A percentile compares a stretch with the other conserved stretches of the same genome.
Conservation (phyloP, 2,113 vertebrate species). For the Muscicapa adusta region DNA sequence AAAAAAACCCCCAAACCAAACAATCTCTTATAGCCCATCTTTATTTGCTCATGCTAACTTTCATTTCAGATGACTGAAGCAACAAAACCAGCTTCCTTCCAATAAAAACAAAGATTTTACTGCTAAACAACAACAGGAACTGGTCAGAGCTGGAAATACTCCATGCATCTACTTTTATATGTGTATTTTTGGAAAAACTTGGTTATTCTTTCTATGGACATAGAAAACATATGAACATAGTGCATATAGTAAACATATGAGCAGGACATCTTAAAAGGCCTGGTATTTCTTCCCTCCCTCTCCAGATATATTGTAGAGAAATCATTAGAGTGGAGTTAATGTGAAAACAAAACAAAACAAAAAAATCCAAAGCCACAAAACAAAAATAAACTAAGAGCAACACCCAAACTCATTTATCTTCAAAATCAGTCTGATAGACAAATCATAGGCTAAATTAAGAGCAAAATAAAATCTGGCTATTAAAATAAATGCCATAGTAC, state of each 20-base stretch:
- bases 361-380: not conserved
- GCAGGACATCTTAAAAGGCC: not conserved
- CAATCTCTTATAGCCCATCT: not conserved
- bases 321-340: not conserved
- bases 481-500: not conserved
- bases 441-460: not conserved
- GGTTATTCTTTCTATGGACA: not conserved
- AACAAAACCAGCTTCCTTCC: not conserved
- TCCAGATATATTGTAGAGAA: not conserved
- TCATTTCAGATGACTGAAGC: not conserved
- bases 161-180: not conserved
- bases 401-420: rapidly evolving
- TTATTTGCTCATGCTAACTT: not conserved
- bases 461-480: not conserved
- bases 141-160: not conserved
- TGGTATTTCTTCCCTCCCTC: not conserved
- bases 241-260: not conserved
- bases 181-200: not conserved
- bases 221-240: too few species aligned
- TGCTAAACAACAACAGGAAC: not conserved
- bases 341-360: not conserved
- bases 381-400: not conserved
- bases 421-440: not conserved
- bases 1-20: too few species aligned
- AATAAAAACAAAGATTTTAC: not conserved